These are phyloP conservation scores for Chelon labrosus DNA, from an alignment of 2,797 vertebrate genomes.

Conservation along the genomic window DNA sequence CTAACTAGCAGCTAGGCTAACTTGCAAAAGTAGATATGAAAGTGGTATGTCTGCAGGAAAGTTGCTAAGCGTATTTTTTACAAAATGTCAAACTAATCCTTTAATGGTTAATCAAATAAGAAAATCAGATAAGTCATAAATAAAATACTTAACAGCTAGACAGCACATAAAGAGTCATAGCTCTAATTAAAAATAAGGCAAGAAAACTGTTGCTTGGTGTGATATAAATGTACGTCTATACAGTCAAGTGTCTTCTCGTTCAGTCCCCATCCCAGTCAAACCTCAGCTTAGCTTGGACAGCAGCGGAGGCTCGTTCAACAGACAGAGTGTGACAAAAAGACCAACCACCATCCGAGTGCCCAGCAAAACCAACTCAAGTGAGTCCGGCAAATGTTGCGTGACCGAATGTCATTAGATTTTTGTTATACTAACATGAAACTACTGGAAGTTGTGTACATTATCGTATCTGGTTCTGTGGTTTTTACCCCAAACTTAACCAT, in stretches of 20 bases:
- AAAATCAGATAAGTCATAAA: no score
- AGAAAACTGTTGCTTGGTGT: background rate
- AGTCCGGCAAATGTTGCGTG: slow-evolving; percentile 43
- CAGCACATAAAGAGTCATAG: background rate
- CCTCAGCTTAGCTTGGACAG: slow-evolving; percentile 70
- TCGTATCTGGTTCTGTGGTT: no score
- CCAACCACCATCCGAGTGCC: slow-evolving; percentile 96
- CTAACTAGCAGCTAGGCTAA: no score
- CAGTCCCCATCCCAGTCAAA: slow-evolving; percentile 76
- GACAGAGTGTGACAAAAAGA: slow-evolving; percentile 80
- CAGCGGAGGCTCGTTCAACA: slow-evolving; percentile 53
- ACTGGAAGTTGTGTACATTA: background rate
- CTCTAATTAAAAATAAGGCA: background rate
- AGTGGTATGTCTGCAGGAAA: background rate
- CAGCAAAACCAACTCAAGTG: slow-evolving; percentile 83
- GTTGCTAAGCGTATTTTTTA: background rate
- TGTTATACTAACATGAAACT: background rate
- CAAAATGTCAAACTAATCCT: background rate
- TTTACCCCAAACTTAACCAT: background rate
- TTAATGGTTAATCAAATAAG: background rate
- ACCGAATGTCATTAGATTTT: background rate
- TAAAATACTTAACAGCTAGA: background rate
- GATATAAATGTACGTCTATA: background rate
- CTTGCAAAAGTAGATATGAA: no score
- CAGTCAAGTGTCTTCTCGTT: slow-evolving; percentile 43